Evolutionary conservation across 2,797 vertebrate species (phyloP), one percentile per base, ranked within the genome.

Genomic region (Toxotes lorentzi): DNA sequence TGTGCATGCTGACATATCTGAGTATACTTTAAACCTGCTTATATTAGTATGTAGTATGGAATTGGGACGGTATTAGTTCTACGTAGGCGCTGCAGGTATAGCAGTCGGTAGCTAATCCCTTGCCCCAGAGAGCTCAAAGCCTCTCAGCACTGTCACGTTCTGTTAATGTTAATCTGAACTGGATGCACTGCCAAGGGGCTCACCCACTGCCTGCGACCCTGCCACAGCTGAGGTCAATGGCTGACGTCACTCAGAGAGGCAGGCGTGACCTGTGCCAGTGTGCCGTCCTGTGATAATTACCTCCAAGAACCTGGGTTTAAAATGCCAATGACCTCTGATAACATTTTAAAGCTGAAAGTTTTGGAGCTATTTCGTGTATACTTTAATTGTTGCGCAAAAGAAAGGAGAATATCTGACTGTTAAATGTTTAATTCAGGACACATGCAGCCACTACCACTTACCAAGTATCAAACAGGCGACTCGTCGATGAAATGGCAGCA

Each of bases 131-230:
- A 91, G 90, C 83, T 76, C 68, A 93, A 94, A 94, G 91, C 93
- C 84, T 89, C 91, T 91, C 87, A 93, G 93, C 71, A 50, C 91
- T 91, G 89, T 93, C 94, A 93, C 59, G 78, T 91, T 91, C 87
- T 78, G 88, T 94, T 93, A 94, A 81, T 70, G 89, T 65, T 93
- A 94, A 93, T 92, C 92, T 91, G 82, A 79, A 82, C 41, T 85
- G 78, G 89, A 90, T 84, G 74, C 69, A 32, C 57, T 69, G 88
- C 80, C 74, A 86, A 82, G 21, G 57, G 76, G 53, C 77, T 91
- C 88, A 92, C 92, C 93, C 87, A 89, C 83, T 91, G 88, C 86
- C 87, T 89, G 78, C 16, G 76, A 79, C 79, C 79, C 80, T 60
- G 61, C 76, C 60, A 68, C 61, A 14, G 68, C 78, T 60, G 56